Conservation (phyloP, 2,888 invertebrate species). For the Glyphotaelius pellucidus region DNA sequence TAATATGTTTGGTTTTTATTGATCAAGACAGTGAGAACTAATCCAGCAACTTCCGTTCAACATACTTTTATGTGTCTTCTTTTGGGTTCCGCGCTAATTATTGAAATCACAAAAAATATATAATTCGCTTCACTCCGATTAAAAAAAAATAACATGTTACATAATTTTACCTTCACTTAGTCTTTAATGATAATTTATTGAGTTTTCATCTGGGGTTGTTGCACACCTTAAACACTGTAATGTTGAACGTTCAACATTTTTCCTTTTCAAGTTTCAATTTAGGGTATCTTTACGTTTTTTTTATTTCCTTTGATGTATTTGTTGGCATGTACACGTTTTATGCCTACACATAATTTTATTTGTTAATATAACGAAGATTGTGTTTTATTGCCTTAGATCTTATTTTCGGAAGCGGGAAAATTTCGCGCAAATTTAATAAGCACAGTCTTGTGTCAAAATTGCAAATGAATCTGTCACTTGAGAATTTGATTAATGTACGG, state of each 20-base stretch:
- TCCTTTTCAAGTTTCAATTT: background rate
- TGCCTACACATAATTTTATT: background rate
- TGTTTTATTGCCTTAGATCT: background rate
- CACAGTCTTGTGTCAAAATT: conserved; percentile 59
- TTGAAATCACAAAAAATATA: no score
- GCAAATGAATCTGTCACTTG: conserved; percentile 65
- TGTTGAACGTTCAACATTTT: background rate
- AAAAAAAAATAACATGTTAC: no score
- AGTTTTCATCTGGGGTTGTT: no score
- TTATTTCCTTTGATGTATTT: background rate
- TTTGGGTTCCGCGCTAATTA: no score
- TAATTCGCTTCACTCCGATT: no score
- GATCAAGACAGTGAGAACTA: no score
- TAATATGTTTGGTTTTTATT: no score
- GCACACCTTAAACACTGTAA: no score
- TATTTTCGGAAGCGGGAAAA: conserved; percentile 16
- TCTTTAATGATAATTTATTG: no score
- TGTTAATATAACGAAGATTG: conserved; percentile 18
- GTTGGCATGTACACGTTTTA: background rate
- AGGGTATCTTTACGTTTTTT: background rate
- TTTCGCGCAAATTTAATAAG: conserved; percentile 58
- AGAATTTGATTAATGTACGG: conserved; percentile 63
- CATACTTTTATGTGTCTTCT: no score
- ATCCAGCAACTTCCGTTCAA: no score
- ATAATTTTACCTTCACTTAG: no score